Evolutionary conservation across 37 sponge, comb jelly and placozoan species (phyloP).

Genomic region (Chondrilla cf. caribensis): DNA sequence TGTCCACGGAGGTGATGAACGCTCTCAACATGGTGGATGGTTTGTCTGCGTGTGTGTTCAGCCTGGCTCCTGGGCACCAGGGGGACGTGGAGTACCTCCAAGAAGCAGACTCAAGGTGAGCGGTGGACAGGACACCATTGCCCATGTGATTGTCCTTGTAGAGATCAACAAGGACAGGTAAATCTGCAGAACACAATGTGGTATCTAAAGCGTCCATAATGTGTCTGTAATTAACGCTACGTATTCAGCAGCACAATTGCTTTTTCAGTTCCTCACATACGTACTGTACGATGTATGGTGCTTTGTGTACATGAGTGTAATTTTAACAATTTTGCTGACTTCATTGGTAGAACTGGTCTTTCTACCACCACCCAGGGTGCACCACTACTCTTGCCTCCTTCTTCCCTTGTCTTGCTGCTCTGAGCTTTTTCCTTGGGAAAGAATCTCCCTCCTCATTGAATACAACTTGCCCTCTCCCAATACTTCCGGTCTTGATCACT

Average conservation of each 20-base stretch:
- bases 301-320: too few relatives aligned
- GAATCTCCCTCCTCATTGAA: slow-evolving; percentile 55
- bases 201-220: too few relatives aligned
- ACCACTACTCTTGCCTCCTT: slow-evolving; percentile 69
- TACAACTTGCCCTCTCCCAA: slow-evolving; percentile 28
- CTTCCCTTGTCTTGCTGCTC: slow-evolving; percentile 27
- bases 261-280: too few relatives aligned
- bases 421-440: slow-evolving; percentile 69
- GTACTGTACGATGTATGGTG: too few relatives aligned
- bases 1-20: slow-evolving; percentile 65
- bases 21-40: slow-evolving; percentile 42
- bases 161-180: too few relatives aligned
- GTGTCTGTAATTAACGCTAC: too few relatives aligned
- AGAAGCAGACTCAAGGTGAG: slow-evolving; percentile 50
- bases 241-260: too few relatives aligned
- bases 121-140: background rate
- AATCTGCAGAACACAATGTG: too few relatives aligned
- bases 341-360: too few relatives aligned
- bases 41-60: slow-evolving; percentile 61
- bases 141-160: too few relatives aligned
- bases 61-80: slow-evolving; percentile 28
- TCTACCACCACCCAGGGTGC: slow-evolving; percentile 42
- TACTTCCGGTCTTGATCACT: too few relatives aligned
- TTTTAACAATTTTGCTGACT: too few relatives aligned
- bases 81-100: slow-evolving; percentile 33